Conservation (phyloP, 2,797 vertebrate species). For the Decapterus maruadsi region DNA sequence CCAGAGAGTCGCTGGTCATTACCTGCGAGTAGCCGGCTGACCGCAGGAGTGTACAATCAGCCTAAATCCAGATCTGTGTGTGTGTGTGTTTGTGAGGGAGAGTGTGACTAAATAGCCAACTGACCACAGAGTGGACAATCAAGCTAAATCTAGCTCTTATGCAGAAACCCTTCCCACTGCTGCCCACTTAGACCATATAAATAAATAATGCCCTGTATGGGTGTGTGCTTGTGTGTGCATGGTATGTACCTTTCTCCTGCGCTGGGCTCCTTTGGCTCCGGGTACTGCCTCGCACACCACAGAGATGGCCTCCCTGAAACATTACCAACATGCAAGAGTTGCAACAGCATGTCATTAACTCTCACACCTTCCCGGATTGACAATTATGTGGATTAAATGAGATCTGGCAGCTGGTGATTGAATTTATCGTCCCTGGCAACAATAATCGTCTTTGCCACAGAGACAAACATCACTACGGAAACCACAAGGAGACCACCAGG, state of each 20-base stretch:
- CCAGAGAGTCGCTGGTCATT: constrained; percentile 73
- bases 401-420: constrained; percentile 48
- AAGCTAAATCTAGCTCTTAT: constrained; percentile 79
- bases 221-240: constrained; percentile 67
- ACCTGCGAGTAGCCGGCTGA: constrained; percentile 71
- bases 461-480: constrained; percentile 74
- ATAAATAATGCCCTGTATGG: constrained; percentile 78
- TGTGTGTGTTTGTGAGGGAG: constrained; percentile 19
- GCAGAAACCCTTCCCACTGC: constrained; percentile 69
- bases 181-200: constrained; percentile 79
- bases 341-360: constrained; percentile 46
- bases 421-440: constrained; percentile 61
- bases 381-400: constrained; percentile 52
- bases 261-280: constrained; percentile 93
- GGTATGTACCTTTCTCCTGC: constrained; percentile 93
- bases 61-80: constrained; percentile 63
- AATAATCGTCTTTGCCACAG: constrained; percentile 44
- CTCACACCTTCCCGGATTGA: constrained; percentile 53
- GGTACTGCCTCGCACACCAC: constrained; percentile 97
- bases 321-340: constrained; percentile 52
- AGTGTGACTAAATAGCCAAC: constrained; percentile 58
- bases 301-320: constrained; percentile 94
- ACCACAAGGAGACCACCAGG: constrained; percentile 78
- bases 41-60: constrained; percentile 67
- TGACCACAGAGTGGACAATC: constrained; percentile 81